phyloP scores from a whole-genome alignment of 2,888 invertebrate species.

The Arge pagana region DNA sequence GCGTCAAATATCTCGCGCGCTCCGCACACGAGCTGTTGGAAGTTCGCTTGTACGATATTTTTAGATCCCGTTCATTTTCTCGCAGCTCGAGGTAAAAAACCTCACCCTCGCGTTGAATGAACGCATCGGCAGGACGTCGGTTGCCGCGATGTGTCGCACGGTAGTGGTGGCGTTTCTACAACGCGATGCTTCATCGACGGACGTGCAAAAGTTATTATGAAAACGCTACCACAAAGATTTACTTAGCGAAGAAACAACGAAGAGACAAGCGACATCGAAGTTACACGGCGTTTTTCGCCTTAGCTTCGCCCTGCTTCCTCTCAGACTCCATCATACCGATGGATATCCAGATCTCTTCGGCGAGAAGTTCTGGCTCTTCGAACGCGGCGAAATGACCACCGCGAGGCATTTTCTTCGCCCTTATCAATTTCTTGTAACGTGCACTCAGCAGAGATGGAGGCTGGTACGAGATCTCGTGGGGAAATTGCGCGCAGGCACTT shows the following conservation, averaged over 20 bases:
- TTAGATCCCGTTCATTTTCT: too few species aligned
- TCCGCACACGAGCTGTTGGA: too few species aligned
- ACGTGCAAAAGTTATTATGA: conserved; percentile 5
- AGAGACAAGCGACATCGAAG: background rate
- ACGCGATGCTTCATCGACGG: too few species aligned
- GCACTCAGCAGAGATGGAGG: conserved; percentile 40
- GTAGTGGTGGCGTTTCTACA: too few species aligned
- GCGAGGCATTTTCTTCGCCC: conserved; percentile 41
- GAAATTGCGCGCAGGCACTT: conserved; percentile 49
- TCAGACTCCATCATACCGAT: conserved; percentile 25
- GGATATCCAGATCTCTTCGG: conserved; percentile 46
- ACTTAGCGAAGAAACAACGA: conserved; percentile 12
- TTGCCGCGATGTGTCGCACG: too few species aligned
- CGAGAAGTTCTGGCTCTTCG: conserved; percentile 48
- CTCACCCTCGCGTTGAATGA: too few species aligned
- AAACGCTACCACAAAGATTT: conserved; percentile 17
- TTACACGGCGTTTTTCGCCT: conserved; percentile 7
- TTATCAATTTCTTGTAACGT: conserved; percentile 47
- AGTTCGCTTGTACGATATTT: too few species aligned
- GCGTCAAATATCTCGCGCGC: too few species aligned
- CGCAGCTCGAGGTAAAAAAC: too few species aligned
- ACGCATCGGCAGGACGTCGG: too few species aligned
- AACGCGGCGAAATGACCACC: conserved; percentile 55
- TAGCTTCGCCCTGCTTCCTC: conserved; percentile 2
- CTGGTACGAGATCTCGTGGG: conserved; percentile 44